Evolutionary conservation across 2,797 vertebrate species (phyloP), one percentile per base, ranked within the genome.

Genomic region (Prionace glauca): DNA sequence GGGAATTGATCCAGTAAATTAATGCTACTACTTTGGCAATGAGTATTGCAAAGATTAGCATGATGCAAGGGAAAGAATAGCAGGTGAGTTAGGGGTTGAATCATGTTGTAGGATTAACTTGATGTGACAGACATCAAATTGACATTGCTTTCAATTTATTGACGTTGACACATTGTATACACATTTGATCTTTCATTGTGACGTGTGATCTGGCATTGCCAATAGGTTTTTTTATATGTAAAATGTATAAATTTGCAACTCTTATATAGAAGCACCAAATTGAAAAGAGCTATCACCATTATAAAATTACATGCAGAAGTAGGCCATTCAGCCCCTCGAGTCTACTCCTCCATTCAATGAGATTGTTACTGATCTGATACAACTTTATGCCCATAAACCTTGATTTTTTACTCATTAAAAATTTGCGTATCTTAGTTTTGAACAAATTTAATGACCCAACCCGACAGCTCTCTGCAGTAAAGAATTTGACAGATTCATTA

Each of bases 111-210:
- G 45, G 69, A 72, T 36, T 77, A 71, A 95, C 50, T 36, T 72
- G n/a, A 41, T 24, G 50, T 95, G 94, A 95, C 69, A 18, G 36
- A 24, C 93, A 71, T 74, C 67, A 72, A 29, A 71, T 41, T 95
- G 93, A 95, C 36, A 24, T 95, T 41, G 41, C 50, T 95, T 71
- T 95, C 94, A 77, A 74, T 77, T 77, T 77, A 95, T 74, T 50
- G 62, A 77, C 69, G 22, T 45, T 95, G 94, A 77, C 74, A 24
- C 32, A 45, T 95, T 95, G 36, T 77, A 18, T 74, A 95, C 32
- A 77, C 41, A 72, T 22, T 41, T 41, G 50, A 71, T 45, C 32
- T 77, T 41, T 72, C 22, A 56, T 45, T 45, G 18, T 74, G 94
- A 41, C 94, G 41, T 95, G 94, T 41, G 26, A 95, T 95, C 94